Percentiles rank a stretch among this genome's conserved stretches.
Evolutionary conservation across 1,140 invertebrate genomes (phyloP).

Genomic region (Drepana arcuata): DNA sequence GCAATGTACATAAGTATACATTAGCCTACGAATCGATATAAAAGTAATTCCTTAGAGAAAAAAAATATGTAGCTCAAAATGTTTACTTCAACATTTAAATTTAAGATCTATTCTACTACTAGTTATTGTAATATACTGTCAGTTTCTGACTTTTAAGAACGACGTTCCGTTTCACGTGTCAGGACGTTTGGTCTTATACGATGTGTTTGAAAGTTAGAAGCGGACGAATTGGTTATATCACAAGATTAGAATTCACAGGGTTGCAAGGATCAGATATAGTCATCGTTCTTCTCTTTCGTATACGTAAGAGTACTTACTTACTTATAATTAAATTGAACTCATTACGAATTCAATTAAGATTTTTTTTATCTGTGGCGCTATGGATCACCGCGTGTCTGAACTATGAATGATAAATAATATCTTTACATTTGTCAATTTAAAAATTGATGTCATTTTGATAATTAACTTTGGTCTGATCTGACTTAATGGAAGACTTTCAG

Average conservation of each 20-base stretch:
- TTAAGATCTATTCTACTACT: constrained; percentile 54
- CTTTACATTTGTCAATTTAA: no score
- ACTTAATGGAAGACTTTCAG: no score
- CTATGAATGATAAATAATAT: no score
- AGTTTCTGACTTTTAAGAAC: constrained; percentile 43
- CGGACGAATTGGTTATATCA: constrained; percentile 38
- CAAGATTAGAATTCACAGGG: constrained; percentile 60
- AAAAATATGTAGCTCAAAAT: constrained; percentile 59
- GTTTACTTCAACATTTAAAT: constrained; percentile 52
- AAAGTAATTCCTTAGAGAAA: constrained; percentile 44
- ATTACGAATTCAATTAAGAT: no score
- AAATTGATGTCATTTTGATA: no score
- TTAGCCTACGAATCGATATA: constrained; percentile 37
- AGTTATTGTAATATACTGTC: constrained; percentile 26
- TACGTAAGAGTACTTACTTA: no score
- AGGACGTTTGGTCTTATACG: no score
- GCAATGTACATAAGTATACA: constrained; percentile 62
- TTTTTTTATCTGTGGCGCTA: no score
- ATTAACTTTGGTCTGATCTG: no score
- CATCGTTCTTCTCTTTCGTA: constrained; percentile 11
- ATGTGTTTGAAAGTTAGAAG: constrained; percentile 38
- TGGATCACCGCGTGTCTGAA: no score
- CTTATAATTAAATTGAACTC: no score
- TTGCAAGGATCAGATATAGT: constrained; percentile 43
- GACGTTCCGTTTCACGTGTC: no score